Evolutionary conservation across 2,888 invertebrate species (phyloP), one percentile per base, ranked within the genome.

Genomic region (Xanthia icteritia): DNA sequence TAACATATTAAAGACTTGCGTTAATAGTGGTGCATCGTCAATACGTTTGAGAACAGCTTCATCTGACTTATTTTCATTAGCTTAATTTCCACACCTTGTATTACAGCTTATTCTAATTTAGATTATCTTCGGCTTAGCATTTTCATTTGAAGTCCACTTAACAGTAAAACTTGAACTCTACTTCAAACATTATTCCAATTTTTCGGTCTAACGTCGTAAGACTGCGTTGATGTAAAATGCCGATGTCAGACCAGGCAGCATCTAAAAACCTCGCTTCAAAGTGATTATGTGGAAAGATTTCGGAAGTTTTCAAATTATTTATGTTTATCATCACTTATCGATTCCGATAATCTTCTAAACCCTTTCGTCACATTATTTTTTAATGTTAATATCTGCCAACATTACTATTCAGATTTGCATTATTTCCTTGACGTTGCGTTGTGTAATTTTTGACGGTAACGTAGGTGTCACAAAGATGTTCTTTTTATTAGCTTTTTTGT

Each of bases 341-440:
- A 79, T 79, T 68, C 15, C 36, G 15, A 36, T 75, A 58, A 71
- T 80, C 20, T 56, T 60, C 8, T 73, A 63, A 73, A 60, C 60
- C 75, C 63, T 74, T 65, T 79, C 48, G 23, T 69, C 82, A 27
- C 73, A 82, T 69, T 79, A 51, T 58, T 82, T 71, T 27, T 2
- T 31, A 39, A 56, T 48, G 58, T 76, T 79, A 60, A 68, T 48
- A 69, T 70, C 68, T 75, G 65, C 39, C 39, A 63, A 72, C 58
- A 74, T 83, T 84, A 80, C 64, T 71, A 61, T 72, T 68, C 54
- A 54, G 83, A 86, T 87, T 82, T 79, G 81, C 81, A 86, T 83
- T 80, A 86, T 85, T 82, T 77, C 73, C 79, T 23, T 51, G 60
- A 8, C 76, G n/a, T 85, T 88, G 86, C 65, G 79, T 82, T 80